These are phyloP conservation scores for Heloderma charlesbogerti DNA, from an alignment of 2,113 vertebrate genomes.

Conservation along the genomic window DNA sequence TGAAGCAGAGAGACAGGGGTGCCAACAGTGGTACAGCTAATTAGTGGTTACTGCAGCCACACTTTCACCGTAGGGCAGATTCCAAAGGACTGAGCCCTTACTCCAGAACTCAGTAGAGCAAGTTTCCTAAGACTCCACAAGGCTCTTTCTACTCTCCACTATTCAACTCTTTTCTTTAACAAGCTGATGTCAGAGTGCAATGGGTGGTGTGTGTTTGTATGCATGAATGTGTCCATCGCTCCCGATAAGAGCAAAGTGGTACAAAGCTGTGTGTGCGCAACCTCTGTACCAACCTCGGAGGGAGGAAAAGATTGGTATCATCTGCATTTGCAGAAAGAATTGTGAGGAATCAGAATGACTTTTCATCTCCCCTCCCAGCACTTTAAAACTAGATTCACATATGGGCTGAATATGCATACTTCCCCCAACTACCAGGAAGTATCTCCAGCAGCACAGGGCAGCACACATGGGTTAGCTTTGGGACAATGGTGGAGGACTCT, in stretches of 20 bases:
- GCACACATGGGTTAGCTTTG: neutral
- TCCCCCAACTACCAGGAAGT: neutral
- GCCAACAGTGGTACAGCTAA: neutral
- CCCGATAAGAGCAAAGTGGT: neutral
- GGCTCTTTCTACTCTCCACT: neutral
- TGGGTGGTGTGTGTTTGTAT: neutral
- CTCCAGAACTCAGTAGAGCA: neutral
- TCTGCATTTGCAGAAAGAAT: neutral
- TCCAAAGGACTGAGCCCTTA: neutral
- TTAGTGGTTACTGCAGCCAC: neutral
- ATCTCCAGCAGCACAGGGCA: neutral
- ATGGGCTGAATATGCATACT: neutral
- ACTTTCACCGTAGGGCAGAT: neutral
- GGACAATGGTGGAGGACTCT: neutral
- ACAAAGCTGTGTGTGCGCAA: neutral
- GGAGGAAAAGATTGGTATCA: neutral
- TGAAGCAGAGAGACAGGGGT: slow-evolving; percentile 2
- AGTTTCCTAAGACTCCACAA: neutral
- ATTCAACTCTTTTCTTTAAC: neutral
- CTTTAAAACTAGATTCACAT: neutral
- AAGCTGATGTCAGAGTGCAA: neutral
- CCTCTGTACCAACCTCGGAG: neutral
- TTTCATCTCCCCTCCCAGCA: neutral
- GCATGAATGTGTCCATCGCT: neutral
- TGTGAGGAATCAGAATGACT: no score